Base-by-base conservation (phyloP, 2,797 vertebrate genomes). In the Chromobotia macracanthus region DNA sequence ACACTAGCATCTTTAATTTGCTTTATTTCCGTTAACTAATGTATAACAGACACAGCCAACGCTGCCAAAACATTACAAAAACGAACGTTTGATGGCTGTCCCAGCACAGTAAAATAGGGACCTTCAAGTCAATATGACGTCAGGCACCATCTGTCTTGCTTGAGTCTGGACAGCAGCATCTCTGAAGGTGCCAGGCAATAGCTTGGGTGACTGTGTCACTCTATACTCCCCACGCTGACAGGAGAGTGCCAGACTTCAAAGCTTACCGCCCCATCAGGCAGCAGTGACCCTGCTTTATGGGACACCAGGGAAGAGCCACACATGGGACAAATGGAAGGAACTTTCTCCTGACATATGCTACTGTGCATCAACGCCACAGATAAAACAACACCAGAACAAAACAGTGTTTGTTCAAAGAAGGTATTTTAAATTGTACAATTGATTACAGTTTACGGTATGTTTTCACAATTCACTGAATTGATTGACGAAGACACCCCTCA, bases 101-200 rank as follows among this genome's bases (percentile, higher is more conserved):
- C 75, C 75, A 50, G 65, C n/a, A 25, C 67, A 53, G 44, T 69
- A 38, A 78, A 69, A 61, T 70, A 50, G 25, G 65, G 75, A 51
- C 75, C 75, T 50, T 69, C 64, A 61, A 77, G 75, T 77, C 53
- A 69, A 38, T 25, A 87, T 89, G 83, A 87, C 83, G 83, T 84
- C 79, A 71, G 87, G 85, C 82, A 85, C 90, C 91, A 93, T 91
- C 91, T 91, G 92, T 85, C 78, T 80, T 25, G 18, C 77, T 84
- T 68, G 81, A 67, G 80, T 87, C 83, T 75, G 72, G 50, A 79
- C 23, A 78, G 77, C 68, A 80, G 69, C 77, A 76, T 60, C 76
- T 50, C 53, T 55, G 48, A 82, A 80, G 80, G 81, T 58, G 79
- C 64, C 79, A 80, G 77, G 81, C 71, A 85, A 70, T 80, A 18